Evolutionary conservation across 2,888 invertebrate genomes (phyloP), one percentile per base, ranked within the genome.

Genomic region (Lasioglossum pauxillum): DNA sequence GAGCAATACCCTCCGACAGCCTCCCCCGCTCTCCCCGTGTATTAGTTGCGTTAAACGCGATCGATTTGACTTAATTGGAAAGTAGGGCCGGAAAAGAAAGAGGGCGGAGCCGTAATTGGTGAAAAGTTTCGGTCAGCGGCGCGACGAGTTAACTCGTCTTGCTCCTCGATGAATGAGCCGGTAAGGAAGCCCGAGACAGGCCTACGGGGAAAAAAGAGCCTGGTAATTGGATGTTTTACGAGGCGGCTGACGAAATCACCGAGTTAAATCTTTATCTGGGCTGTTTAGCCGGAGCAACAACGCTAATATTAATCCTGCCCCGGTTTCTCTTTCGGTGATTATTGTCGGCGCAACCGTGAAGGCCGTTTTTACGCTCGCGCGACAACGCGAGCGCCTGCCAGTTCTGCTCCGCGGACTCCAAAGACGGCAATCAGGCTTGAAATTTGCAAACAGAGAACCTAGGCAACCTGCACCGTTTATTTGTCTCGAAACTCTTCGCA

Each of bases 211-310:
- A 71, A 71, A 49, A 71, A n/a, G 46, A 27, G 46, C 41, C 44
- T 16, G 19, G 84, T 80, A 90, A 85, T 85, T 89, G 81, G 84
- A 84, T 86, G 88, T 89, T 89, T 89, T 80, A 87, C 85, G 83
- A 84, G 53, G 75, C 75, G 72, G 76, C 80, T 78, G 71, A 80
- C 76, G 78, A 87, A 90, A 83, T 38, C 80, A 41, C 57, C 64
- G 73, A 75, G 82, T 85, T 85, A 73, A 89, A 81, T 69, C 67
- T 75, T 74, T 14, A 19, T 41, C 46, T 35, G n/a, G 46, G 67
- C 64, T 72, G 69, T 75, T 72, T 53, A 80, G 27, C 49, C 31
- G 23, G 53, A 46, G 75, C 53, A 73, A 76, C 78, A 73, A 75
- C 84, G 76, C 82, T 81, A 77, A 74, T 81, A 81, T 81, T 80